phyloP scores from a whole-genome alignment of 2,888 invertebrate species.

The Amiota minor region DNA sequence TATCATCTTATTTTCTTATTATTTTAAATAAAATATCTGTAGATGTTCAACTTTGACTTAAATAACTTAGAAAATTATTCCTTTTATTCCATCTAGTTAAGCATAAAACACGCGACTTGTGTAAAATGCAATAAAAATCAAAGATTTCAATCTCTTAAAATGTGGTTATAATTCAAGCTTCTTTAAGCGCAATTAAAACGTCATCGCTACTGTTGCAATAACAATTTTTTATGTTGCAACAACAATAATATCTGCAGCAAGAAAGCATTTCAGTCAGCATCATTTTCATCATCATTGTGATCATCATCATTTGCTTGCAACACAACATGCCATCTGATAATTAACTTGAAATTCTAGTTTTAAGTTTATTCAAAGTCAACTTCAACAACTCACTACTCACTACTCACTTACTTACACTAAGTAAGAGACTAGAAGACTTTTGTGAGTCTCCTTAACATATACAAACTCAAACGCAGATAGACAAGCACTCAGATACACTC shows the following conservation, averaged over 20 bases:
- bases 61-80: too few species aligned
- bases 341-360: constrained; percentile 63
- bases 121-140: constrained; percentile 10
- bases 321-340: constrained; percentile 62
- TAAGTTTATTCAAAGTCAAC: constrained; percentile 5
- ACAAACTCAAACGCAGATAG: too few species aligned
- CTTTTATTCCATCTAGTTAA: too few species aligned
- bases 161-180: not conserved
- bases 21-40: too few species aligned
- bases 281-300: not conserved
- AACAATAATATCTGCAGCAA: too few species aligned
- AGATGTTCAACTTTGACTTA: too few species aligned
- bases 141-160: not conserved
- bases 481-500: not conserved
- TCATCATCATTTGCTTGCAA: not conserved
- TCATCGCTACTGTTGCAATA: constrained; percentile 45
- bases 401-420: not conserved
- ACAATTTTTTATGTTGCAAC: too few species aligned
- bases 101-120: too few species aligned
- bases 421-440: too few species aligned
- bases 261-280: too few species aligned
- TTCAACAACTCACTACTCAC: constrained; percentile 17
- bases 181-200: constrained; percentile 62
- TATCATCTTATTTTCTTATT: too few species aligned
- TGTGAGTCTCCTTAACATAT: not conserved